These are phyloP conservation scores for Rhyzopertha dominica DNA, from an alignment of 1,140 invertebrate species.

Conservation along the genomic window DNA sequence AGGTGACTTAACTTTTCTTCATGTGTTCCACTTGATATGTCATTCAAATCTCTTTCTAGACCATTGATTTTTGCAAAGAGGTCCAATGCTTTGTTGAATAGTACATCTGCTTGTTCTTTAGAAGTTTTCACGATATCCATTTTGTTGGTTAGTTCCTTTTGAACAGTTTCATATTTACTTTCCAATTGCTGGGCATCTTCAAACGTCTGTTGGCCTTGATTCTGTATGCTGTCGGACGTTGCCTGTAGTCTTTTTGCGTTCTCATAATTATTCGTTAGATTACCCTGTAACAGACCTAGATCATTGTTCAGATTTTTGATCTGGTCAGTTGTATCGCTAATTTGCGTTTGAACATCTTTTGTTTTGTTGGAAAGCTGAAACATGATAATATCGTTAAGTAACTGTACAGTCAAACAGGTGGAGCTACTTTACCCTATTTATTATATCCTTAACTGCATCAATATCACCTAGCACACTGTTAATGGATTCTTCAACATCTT, in stretches of 20 bases:
- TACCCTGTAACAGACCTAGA: constrained; percentile 32
- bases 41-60: constrained; percentile 32
- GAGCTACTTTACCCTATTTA: constrained; percentile 13
- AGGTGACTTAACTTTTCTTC: constrained; percentile 35
- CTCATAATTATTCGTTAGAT: constrained; percentile 36
- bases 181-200: constrained; percentile 30
- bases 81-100: constrained; percentile 35
- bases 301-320: constrained; percentile 31
- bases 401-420: neutral
- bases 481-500: constrained; percentile 19
- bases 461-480: constrained; percentile 13
- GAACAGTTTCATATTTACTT: constrained; percentile 31
- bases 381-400: neutral
- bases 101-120: constrained; percentile 31
- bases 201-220: constrained; percentile 30
- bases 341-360: constrained; percentile 28
- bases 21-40: constrained; percentile 43
- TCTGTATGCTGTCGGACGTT: constrained; percentile 34
- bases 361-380: constrained; percentile 37
- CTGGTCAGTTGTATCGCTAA: constrained; percentile 24
- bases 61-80: constrained; percentile 35
- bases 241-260: constrained; percentile 35
- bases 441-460: constrained; percentile 12
- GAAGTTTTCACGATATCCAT: constrained; percentile 35
- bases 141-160: constrained; percentile 25